phyloP scores from a whole-genome alignment of 2,113 vertebrate species.

The Gnathonemus longibarbis region DNA sequence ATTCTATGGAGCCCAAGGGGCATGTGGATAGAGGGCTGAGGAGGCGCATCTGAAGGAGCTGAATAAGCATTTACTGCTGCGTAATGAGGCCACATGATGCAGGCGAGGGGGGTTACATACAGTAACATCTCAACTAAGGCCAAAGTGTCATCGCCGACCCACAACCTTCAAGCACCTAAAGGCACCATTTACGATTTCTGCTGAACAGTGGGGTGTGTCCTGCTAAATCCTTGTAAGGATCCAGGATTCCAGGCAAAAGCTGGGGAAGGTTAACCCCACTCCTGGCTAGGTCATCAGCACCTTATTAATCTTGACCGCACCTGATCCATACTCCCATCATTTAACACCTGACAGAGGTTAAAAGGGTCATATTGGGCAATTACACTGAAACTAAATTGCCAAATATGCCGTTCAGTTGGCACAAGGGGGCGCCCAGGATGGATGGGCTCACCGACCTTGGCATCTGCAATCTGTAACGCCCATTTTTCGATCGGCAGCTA shows the following conservation, averaged over 20 bases:
- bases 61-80: neutral
- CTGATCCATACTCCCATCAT: neutral
- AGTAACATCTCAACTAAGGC: neutral
- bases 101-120: neutral
- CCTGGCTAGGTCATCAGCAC: neutral
- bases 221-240: neutral
- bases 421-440: neutral
- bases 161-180: neutral
- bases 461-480: neutral
- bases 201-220: neutral
- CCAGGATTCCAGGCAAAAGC: neutral
- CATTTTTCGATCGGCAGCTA: neutral
- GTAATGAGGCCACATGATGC: neutral
- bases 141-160: neutral
- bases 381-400: neutral
- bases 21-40: neutral
- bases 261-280: neutral
- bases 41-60: neutral
- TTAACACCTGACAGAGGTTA: conserved; percentile 3
- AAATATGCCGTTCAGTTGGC: neutral
- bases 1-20: neutral
- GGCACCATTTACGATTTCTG: neutral
- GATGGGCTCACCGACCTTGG: neutral
- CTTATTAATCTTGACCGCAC: neutral
- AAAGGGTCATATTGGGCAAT: conserved; percentile 3